These are phyloP conservation scores for Oncopeltus fasciatus DNA, from an alignment of 1,140 invertebrate genomes.

Conservation along the genomic window DNA sequence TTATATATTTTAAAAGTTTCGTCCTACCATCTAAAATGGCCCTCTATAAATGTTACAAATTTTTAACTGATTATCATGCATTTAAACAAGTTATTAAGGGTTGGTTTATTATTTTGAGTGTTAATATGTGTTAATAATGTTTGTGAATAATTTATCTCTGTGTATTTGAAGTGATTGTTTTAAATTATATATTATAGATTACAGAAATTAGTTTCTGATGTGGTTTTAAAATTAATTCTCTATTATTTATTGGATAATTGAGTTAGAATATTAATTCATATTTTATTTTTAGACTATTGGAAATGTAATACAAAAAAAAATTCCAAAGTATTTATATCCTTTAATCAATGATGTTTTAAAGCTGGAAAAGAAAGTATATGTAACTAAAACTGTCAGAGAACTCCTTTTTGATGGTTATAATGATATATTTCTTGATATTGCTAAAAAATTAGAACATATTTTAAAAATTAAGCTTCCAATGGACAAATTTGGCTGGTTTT, in stretches of 20 bases:
- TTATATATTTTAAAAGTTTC: too few species aligned
- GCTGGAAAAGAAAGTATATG: neutral
- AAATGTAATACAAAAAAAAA: neutral
- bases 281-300: neutral
- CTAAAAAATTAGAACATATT: constrained; percentile 1
- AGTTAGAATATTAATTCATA: too few species aligned
- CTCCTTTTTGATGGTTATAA: constrained; percentile 14
- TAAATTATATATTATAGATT: neutral
- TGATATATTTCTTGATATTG: constrained; percentile 12
- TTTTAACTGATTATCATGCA: too few species aligned
- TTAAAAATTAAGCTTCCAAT: constrained; percentile 34
- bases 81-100: too few species aligned
- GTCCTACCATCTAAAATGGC: too few species aligned
- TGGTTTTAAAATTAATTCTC: too few species aligned
- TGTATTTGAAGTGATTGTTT: neutral
- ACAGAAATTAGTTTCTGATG: too few species aligned
- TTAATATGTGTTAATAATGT: too few species aligned
- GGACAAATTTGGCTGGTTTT: constrained; percentile 64
- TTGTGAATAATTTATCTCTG: too few species aligned
- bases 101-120: too few species aligned
- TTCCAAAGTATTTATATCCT: neutral
- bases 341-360: neutral
- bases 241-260: too few species aligned
- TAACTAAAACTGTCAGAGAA: constrained; percentile 11
- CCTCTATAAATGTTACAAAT: too few species aligned